Evolutionary conservation across 2,888 invertebrate species (phyloP).

Genomic region (Agrochola circellaris): DNA sequence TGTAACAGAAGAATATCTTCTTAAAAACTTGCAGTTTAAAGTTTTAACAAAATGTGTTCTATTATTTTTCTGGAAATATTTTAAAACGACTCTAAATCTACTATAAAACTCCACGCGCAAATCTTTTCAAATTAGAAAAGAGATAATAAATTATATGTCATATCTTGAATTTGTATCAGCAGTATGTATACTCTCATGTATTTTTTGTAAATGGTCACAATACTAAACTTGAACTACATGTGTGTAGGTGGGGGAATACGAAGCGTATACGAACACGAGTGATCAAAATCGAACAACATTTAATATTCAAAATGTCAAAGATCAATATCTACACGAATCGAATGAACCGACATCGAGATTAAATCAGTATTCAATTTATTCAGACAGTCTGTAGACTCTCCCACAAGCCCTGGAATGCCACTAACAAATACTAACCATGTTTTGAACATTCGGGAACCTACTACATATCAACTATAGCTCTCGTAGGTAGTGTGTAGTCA

Average conservation of each 20-base stretch:
- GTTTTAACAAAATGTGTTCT: too few species aligned
- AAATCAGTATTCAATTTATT: constrained; percentile 71
- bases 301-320: constrained; percentile 53
- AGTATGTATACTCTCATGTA: background rate
- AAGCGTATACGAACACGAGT: background rate
- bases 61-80: too few species aligned
- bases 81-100: too few species aligned
- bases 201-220: too few species aligned
- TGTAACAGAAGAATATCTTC: too few species aligned
- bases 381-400: constrained; percentile 29
- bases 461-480: background rate
- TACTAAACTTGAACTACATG: background rate
- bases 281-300: constrained; percentile 29
- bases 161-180: background rate
- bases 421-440: constrained; percentile 36
- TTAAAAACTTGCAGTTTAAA: too few species aligned
- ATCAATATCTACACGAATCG: constrained; percentile 53
- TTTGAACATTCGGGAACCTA: background rate
- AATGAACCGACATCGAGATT: constrained; percentile 53
- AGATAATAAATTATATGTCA: background rate
- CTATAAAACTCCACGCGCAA: too few species aligned
- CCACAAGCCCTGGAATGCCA: constrained; percentile 18
- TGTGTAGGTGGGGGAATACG: background rate
- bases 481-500: background rate
- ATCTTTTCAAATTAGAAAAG: too few species aligned